Evolutionary conservation across 2,888 invertebrate species (phyloP).

Genomic region (Napeogenes sylphis): DNA sequence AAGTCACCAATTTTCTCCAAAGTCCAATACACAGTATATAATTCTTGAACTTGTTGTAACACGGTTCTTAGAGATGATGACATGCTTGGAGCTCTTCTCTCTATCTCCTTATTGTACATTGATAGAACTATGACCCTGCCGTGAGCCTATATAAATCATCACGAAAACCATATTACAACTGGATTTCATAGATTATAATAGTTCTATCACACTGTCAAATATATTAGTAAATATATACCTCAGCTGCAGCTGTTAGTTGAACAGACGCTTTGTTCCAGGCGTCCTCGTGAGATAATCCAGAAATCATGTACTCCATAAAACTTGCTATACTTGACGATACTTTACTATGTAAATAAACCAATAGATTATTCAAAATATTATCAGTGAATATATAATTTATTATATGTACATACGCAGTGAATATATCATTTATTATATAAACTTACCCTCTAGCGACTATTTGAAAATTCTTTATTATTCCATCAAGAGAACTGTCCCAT

Average conservation of each 20-base stretch:
- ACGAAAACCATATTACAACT: neutral
- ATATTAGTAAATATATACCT: slow-evolving; percentile 67
- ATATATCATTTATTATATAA: neutral
- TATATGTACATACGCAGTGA: no score
- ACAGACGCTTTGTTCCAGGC: slow-evolving; percentile 93
- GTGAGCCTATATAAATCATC: slow-evolving; percentile 71
- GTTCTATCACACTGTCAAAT: no score
- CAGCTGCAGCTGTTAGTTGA: slow-evolving; percentile 87
- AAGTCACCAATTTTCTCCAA: slow-evolving; percentile 87
- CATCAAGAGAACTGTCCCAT: slow-evolving; percentile 68
- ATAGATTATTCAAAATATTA: no score
- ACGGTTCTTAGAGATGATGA: slow-evolving; percentile 81
- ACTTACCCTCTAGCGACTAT: slow-evolving; percentile 79
- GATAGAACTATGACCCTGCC: slow-evolving; percentile 88
- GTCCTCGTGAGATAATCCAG: slow-evolving; percentile 83
- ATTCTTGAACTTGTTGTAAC: slow-evolving; percentile 83
- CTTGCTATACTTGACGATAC: slow-evolving; percentile 81
- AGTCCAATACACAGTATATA: slow-evolving; percentile 87
- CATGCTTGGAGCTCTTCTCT: slow-evolving; percentile 59
- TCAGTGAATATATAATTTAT: no score
- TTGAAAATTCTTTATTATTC: slow-evolving; percentile 77
- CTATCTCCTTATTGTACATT: slow-evolving; percentile 80
- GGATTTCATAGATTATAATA: no score
- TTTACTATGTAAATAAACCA: slow-evolving; percentile 72
- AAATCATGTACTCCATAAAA: slow-evolving; percentile 79